These are phyloP conservation scores for Acanthurus leucopareius DNA, from an alignment of 2,797 vertebrate genomes.

Conservation along the genomic window DNA sequence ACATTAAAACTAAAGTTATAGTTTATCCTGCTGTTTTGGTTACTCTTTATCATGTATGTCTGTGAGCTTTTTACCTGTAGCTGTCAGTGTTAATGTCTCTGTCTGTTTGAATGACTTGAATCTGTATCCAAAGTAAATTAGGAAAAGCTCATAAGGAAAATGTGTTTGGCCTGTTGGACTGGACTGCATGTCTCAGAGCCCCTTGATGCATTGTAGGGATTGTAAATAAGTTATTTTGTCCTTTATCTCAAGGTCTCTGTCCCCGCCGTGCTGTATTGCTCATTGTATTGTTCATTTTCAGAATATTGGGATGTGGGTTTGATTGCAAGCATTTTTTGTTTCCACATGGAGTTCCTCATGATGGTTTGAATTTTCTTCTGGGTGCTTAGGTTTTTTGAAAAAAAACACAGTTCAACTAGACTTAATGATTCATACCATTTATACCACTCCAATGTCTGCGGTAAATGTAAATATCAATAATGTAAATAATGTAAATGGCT, in stretches of 20 bases:
- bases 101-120: slow-evolving; percentile 23
- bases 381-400: not conserved
- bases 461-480: not conserved
- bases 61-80: not conserved
- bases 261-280: not conserved
- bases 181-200: slow-evolving; percentile 35
- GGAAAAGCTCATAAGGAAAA: not conserved
- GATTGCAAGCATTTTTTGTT: slow-evolving; percentile 18
- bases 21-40: not conserved
- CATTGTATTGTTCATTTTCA: not conserved
- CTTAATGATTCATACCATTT: too few species aligned
- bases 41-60: not conserved
- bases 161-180: slow-evolving; percentile 10
- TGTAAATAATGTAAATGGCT: too few species aligned
- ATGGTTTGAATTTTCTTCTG: not conserved
- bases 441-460: not conserved
- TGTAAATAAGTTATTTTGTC: not conserved
- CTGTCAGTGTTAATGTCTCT: not conserved
- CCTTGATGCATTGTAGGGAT: not conserved
- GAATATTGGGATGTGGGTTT: not conserved
- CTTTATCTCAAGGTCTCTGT: not conserved
- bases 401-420: not conserved
- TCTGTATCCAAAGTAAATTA: not conserved
- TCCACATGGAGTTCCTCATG: not conserved
- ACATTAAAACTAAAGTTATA: not conserved